Evolutionary conservation across 2,113 vertebrate species (phyloP), one percentile per base, ranked within the genome.

Genomic region (Scatophagus argus): DNA sequence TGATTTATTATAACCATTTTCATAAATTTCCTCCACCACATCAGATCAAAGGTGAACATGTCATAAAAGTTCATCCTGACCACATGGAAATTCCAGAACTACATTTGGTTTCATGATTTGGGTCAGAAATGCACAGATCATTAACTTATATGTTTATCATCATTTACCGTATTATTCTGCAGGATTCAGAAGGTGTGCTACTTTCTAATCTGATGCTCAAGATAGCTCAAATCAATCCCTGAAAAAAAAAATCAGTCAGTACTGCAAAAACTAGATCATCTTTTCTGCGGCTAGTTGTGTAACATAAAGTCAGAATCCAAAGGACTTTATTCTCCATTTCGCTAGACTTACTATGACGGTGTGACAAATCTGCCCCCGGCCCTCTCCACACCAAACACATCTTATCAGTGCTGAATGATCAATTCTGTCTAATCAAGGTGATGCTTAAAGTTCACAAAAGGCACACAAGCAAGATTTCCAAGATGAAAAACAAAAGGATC

Each of bases 381-480:
- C 11, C 19, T 13, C 3, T 17, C 3, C 29, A n/a, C 19, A 21
- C 34, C 27, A 43, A 25, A 31, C 23, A 62, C 16, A 34, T 55
- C 19, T 51, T 43, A 51, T 62, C 69, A 60, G 23, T 11, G 55
- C 60, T 6, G 55, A 58, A 10, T 47, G 32, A 69, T n/a, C 14
- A 29, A 73, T 47, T 11, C 34, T 32, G 56, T 81, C 83, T 46
- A 56, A 73, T 81, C 32, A 82, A 61, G 23, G 27, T 43, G 32
- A 76, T 41, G 34, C 34, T 72, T n/a, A 54, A 31, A 43, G 25
- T 38, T 36, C n/a, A n/a, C n/a, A n/a, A n/a, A n/a, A n/a, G n/a
- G n/a, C n/a, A 46, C 17, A 64, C 17, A 47, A 49, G 27, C 2
- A 43, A 34, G 34, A 29, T 34, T 17, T 66, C 58, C 25, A 32